Base-by-base conservation (phyloP, 1,140 invertebrate species). In the Drosophila varians region DNA sequence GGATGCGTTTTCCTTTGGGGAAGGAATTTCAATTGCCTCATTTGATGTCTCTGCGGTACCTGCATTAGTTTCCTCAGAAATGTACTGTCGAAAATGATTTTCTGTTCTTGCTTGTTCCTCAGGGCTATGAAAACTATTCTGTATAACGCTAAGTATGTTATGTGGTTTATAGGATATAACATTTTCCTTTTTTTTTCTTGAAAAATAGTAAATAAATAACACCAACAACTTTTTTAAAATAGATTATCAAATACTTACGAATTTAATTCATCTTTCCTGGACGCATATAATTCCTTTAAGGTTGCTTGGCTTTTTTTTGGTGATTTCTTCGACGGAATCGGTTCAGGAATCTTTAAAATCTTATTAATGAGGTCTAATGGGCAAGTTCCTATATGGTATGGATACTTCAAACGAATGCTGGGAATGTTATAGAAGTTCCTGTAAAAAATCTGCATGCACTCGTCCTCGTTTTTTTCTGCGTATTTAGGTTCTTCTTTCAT, bases 341-440 rank as follows among this genome's bases (percentile, higher is more conserved):
- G 8, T 8, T 42, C 2, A 8, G 14, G 65, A 49, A 65, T 6
- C 14, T 38, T 28, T 8, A 72, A 26, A 2, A 74, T n/a, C 25
- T 42, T 65, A 1, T n/a, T 36, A 2, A 12, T 51, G 2, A 74
- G n/a, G 1, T 12, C 4, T 14, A 36, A 0, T 8, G 53, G 64
- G 28, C 74, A 76, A 0, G 62, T 16, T n/a, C 23, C 53, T 0
- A 76, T 16, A 3, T 4, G 34, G 12, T 4, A 74, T 0, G 1
- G 5, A 42, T 74, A 76, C 23, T 51, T 74, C 0, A 38, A 9
- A 1, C 74, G 74, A 34, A 77, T 55, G n/a, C 52, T 43, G 1
- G 74, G 64, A 3, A 14, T 28, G 0, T 18, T 46, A 18, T 76
- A 76, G 53, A 76, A 76, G 0, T 56, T 52, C 1, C 62, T 12